These are phyloP conservation scores for Drosophila macrospina DNA, from an alignment of 2,888 invertebrate genomes.

Conservation along the genomic window DNA sequence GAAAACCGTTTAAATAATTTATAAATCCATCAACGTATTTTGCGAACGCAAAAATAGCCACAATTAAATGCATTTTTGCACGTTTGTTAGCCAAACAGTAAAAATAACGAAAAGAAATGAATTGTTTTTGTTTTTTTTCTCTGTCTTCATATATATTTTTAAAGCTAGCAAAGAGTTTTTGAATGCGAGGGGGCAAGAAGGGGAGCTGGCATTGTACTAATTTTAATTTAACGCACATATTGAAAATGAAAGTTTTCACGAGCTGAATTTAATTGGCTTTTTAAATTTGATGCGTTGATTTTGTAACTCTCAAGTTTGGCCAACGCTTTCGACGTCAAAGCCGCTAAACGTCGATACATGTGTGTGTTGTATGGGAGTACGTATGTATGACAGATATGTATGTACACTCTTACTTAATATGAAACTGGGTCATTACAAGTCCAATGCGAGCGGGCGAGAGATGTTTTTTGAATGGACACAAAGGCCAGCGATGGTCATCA, in stretches of 20 bases:
- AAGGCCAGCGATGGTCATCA: slow-evolving; percentile 49
- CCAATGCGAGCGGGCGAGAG: slow-evolving; percentile 29
- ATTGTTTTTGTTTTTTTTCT: slow-evolving; percentile 14
- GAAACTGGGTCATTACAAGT: slow-evolving; percentile 74
- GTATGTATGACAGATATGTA: slow-evolving; percentile 50
- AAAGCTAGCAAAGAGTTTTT: slow-evolving; percentile 18
- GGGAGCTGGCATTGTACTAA: slow-evolving; percentile 49
- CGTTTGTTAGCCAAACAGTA: slow-evolving; percentile 52
- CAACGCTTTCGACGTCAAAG: slow-evolving; percentile 62
- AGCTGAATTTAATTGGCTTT: slow-evolving; percentile 74
- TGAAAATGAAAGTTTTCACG: slow-evolving; percentile 75
- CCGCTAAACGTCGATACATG: slow-evolving; percentile 30
- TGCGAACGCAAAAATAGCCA: slow-evolving; percentile 49
- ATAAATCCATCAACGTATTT: slow-evolving; percentile 65
- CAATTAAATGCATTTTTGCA: slow-evolving; percentile 78
- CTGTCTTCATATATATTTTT: slow-evolving; percentile 1
- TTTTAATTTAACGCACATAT: slow-evolving; percentile 78
- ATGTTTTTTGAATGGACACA: slow-evolving; percentile 66
- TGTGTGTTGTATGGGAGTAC: background rate
- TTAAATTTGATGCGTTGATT: slow-evolving; percentile 57
- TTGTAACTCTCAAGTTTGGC: slow-evolving; percentile 60
- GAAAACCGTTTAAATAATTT: slow-evolving; percentile 62
- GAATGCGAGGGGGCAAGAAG: background rate
- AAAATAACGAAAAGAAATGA: slow-evolving; percentile 36
- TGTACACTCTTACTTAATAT: slow-evolving; percentile 61